Evolutionary conservation across 2,113 vertebrate species (phyloP).

Genomic region (Myodes glareolus): DNA sequence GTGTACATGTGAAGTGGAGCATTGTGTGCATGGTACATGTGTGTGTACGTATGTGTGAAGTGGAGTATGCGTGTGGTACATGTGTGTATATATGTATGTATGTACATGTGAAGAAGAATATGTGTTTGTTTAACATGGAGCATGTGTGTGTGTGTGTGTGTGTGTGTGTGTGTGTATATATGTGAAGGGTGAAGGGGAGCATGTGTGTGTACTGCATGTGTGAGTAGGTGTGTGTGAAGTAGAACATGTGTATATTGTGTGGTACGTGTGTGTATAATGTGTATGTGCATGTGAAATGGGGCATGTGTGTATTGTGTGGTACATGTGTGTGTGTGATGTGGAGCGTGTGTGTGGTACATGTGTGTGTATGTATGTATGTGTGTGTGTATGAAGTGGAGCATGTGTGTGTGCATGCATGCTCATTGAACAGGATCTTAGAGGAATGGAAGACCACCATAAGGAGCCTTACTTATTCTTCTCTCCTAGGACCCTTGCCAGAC

Average conservation of each 20-base stretch:
- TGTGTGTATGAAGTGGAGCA: background rate
- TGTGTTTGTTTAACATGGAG: background rate
- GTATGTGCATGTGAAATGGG: background rate
- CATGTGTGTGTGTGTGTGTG: background rate
- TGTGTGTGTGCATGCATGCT: background rate
- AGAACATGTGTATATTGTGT: background rate
- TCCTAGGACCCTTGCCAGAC: conserved; percentile 85
- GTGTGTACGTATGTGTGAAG: background rate
- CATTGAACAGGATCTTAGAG: background rate
- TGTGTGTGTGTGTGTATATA: background rate
- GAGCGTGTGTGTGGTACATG: background rate
- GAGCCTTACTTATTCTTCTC: background rate
- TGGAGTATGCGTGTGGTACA: background rate
- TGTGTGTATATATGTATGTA: background rate
- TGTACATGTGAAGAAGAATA: background rate
- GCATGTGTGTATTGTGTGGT: background rate
- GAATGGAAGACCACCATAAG: background rate
- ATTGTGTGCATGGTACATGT: background rate
- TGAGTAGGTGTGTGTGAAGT: background rate
- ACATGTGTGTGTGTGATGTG: background rate
- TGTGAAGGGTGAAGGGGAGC: too few relatives aligned
- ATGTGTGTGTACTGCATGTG: background rate
- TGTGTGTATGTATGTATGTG: background rate
- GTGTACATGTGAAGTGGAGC: background rate
- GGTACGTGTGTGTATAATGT: background rate